Base-by-base conservation (phyloP, 2,797 vertebrate genomes). In the Sciurus carolinensis region DNA sequence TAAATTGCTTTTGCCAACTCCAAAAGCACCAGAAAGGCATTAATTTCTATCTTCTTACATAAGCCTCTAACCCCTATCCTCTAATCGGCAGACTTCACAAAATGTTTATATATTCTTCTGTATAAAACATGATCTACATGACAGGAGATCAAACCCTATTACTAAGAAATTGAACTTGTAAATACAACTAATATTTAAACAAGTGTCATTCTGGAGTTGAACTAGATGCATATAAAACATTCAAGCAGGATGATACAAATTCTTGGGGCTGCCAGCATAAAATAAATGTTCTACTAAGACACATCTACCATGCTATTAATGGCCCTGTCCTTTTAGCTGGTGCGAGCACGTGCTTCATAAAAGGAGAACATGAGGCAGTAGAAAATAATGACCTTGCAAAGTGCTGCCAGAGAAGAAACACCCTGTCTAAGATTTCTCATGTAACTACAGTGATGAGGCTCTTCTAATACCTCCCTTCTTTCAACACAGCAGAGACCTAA, bases 311-410 rank as follows among this genome's bases (percentile, higher is more conserved):
- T 50, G 66, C 76, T 50, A 18, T 84, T 33, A 59, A 69, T 54
- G 72, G 50, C n/a, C 77, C 93, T 50, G 3, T 79, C 71, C 76
- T 95, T 95, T 39, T 6, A 50, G 71, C 50, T 42, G 66, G 66
- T 64, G 71, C 54, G 30, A 28, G 33, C 64, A n/a, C 15, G 28
- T 71, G 50, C 92, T 96, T 97, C 97, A 98, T 97, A 98, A 97
- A 96, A 96, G 97, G 91, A 95, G 75, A 95, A 94, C 22, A 42
- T 5, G 95, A 84, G 50, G 75, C 94, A 93, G 75, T 67, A 96
- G 97, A 72, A 97, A 98, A 97, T 97, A 94, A 97, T 89, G 96
- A 96, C 96, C 98, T 98, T 98, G 97, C 97, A 98, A 98, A 97
- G 98, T 87, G 72, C n/a, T 96, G 95, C 97, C 97, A 95, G 89